Evolutionary conservation across 2,113 vertebrate species (phyloP).

Genomic region (Panthera tigris): DNA sequence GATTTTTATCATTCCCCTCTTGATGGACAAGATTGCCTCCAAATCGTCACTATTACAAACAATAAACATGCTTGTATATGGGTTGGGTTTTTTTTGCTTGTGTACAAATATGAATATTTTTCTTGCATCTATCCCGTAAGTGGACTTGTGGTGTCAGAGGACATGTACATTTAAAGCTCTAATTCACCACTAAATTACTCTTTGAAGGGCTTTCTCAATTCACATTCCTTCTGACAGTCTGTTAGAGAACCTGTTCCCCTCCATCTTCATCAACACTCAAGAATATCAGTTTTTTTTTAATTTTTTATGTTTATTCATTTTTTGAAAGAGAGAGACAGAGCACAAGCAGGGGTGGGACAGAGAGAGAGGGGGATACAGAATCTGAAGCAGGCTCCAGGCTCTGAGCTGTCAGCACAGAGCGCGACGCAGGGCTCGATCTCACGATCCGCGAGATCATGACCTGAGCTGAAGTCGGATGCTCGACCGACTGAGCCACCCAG

Average conservation of each 20-base stretch:
- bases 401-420: too few species aligned
- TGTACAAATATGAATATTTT: not conserved
- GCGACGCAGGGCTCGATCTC: too few species aligned
- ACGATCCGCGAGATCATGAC: too few species aligned
- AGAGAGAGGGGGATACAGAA: too few species aligned
- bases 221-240: not conserved
- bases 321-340: too few species aligned
- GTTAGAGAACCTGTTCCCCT: not conserved
- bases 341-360: too few species aligned
- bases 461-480: too few species aligned
- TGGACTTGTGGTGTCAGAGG: not conserved
- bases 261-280: not conserved
- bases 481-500: too few species aligned
- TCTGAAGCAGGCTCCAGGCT: too few species aligned
- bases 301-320: too few species aligned
- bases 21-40: not conserved
- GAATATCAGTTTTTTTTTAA: not conserved
- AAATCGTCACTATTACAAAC: not conserved
- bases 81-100: not conserved
- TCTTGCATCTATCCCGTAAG: not conserved
- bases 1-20: not conserved
- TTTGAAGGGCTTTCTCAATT: not conserved
- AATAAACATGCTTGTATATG: not conserved
- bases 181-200: not conserved
- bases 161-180: not conserved